Base-by-base conservation (phyloP, 2,888 invertebrate species). In the Tenthredo scrophulariae region DNA sequence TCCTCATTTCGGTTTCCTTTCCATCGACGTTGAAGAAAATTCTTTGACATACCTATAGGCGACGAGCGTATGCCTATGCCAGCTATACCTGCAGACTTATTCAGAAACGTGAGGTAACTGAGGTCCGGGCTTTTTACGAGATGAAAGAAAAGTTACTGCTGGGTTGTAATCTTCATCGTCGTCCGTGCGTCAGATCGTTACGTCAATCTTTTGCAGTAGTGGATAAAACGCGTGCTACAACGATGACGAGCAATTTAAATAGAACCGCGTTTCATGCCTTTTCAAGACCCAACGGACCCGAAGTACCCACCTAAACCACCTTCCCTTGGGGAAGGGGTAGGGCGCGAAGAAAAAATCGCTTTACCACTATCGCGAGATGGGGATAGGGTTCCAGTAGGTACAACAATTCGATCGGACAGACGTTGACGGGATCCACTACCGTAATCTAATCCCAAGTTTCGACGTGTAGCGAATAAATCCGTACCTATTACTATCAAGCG, bases 381-480 rank as follows among this genome's bases (percentile, higher is more conserved):
- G 70, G 37, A 70, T 70, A 70, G 37, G 37, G 43, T 43, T 74
- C 13, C 26, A 10, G 33, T 50, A 77, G 26, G 22, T 62, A 62
- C 18, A 46, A 54, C 50, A 50, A 77, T 46, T 54, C 77, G 54
- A 50, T 77, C 50, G 50, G 50, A 50, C 54, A 54, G 50, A 77
- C 77, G 75, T 75, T 75, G 75, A 75, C 46, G 75, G 75, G 75
- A 77, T 50, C 77, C 54, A 50, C 29, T 33, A 18, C 46, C 77
- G 77, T 50, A 54, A 77, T 77, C 54, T 77, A 77, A 50, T 77
- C 54, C 54, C 50, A 54, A 50, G 46, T 77, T 77, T 77, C 77
- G 77, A 77, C 77, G 77, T 54, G 77, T 77, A 54, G 77, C 77
- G 77, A 77, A 77, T 77, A 77, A 77, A 77, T 77, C 77, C 40